phyloP scores from a whole-genome alignment of 1,140 invertebrate genomes.

The Drosophila miranda region DNA sequence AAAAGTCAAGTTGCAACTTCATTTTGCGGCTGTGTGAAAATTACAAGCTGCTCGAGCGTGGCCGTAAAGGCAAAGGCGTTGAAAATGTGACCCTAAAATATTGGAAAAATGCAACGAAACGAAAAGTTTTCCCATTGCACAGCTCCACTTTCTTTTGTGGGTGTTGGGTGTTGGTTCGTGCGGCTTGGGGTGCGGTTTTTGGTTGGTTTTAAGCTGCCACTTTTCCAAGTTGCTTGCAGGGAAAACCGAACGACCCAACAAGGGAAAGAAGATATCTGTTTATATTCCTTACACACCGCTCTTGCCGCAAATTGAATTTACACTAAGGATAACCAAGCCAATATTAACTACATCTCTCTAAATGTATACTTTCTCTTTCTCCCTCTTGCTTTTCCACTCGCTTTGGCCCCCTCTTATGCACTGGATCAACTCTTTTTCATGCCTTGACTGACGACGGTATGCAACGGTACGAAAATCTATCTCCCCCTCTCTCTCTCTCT shows the following conservation, averaged over 20 bases:
- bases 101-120: conserved; percentile 44
- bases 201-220: conserved; percentile 30
- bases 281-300: conserved; percentile 31
- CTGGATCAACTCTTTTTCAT: conserved; percentile 31
- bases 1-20: conserved; percentile 65
- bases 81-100: conserved; percentile 45
- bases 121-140: conserved; percentile 3
- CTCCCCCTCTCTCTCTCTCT: no score
- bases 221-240: background rate
- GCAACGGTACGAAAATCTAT: conserved; percentile 6
- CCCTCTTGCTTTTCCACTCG: conserved; percentile 2
- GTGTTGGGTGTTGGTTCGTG: background rate
- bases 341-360: conserved; percentile 64
- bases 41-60: conserved; percentile 49
- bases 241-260: conserved; percentile 5
- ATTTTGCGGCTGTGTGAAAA: conserved; percentile 60
- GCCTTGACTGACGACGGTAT: conserved; percentile 16
- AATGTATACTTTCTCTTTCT: conserved; percentile 44
- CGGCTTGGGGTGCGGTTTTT: conserved; percentile 38
- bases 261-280: conserved; percentile 34
- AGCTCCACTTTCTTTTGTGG: background rate
- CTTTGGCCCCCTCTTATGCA: conserved; percentile 2
- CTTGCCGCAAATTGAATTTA: conserved; percentile 68
- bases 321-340: conserved; percentile 49
- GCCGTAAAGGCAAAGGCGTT: conserved; percentile 2